A percentile compares a stretch with the other conserved stretches of the same genome.
Conservation (phyloP, 2,888 invertebrate species). For the Polymixis flavicincta region DNA sequence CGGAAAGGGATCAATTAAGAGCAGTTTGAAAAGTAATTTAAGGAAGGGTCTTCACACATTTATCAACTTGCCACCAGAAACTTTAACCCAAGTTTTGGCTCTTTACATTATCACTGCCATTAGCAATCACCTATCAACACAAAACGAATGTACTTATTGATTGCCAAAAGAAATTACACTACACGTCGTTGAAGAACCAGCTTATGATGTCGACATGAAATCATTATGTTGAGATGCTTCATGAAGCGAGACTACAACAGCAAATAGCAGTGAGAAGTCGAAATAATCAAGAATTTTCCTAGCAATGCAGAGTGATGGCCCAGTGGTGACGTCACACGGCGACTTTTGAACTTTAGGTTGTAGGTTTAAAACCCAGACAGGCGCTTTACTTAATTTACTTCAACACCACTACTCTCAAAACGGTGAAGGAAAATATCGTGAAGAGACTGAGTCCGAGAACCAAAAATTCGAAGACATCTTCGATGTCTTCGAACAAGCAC, state of each 20-base stretch:
- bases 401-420: too few relatives aligned
- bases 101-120: constrained; percentile 30
- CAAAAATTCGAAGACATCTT: too few relatives aligned
- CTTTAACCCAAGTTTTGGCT: constrained; percentile 25
- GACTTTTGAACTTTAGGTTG: too few relatives aligned
- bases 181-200: background rate
- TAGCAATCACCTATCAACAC: constrained; percentile 15
- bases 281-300: background rate
- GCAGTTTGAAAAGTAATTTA: constrained; percentile 51
- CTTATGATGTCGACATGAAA: background rate
- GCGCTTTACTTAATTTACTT: too few relatives aligned
- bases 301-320: too few relatives aligned
- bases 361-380: too few relatives aligned
- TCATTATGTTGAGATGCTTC: background rate
- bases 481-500: too few relatives aligned
- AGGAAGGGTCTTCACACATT: constrained; percentile 36
- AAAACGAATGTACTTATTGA: background rate
- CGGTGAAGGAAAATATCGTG: too few relatives aligned
- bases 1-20: constrained; percentile 52
- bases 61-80: constrained; percentile 38
- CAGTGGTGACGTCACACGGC: too few relatives aligned
- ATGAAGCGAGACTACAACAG: background rate
- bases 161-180: background rate
- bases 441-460: too few relatives aligned
- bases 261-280: background rate